Evolutionary conservation across 2,113 vertebrate genomes (phyloP).

Genomic region (Sitta europaea): DNA sequence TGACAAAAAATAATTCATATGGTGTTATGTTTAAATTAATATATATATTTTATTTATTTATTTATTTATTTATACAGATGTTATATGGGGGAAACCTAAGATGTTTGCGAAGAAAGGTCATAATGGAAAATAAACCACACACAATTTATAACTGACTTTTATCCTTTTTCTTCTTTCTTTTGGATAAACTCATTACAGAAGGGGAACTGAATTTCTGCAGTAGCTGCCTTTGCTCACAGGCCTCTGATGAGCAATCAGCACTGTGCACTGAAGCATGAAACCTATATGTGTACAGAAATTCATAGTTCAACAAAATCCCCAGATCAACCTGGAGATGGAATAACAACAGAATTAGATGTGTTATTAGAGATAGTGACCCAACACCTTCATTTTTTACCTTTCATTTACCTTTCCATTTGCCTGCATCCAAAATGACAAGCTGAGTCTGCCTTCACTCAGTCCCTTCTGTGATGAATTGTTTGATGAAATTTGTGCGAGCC

Average conservation of each 20-base stretch:
- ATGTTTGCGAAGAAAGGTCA: background rate
- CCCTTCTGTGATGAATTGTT: background rate
- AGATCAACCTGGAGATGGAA: constrained; percentile 49
- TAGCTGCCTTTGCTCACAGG: constrained; percentile 12
- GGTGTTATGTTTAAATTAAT: background rate
- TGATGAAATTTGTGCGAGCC: constrained; percentile 27
- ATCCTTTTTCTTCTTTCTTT: constrained; percentile 44
- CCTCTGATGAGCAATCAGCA: constrained; percentile 60
- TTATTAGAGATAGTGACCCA: constrained; percentile 62
- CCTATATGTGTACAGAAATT: constrained; percentile 48
- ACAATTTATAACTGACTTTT: background rate
- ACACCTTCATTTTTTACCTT: constrained; percentile 34
- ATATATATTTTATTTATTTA: background rate
- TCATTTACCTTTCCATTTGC: constrained; percentile 35
- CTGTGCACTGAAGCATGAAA: constrained; percentile 56
- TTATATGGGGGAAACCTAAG: background rate
- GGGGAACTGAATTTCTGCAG: constrained; percentile 42
- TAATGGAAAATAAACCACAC: constrained; percentile 27
- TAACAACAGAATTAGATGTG: constrained; percentile 60
- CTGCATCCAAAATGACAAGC: background rate
- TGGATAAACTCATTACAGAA: constrained; percentile 47
- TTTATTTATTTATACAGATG: background rate
- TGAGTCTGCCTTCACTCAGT: background rate
- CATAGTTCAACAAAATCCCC: constrained; percentile 54
- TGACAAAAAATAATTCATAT: background rate